Evolutionary conservation across 2,888 invertebrate genomes (phyloP), one percentile per base, ranked within the genome.

Genomic region (Napeogenes sylphis): DNA sequence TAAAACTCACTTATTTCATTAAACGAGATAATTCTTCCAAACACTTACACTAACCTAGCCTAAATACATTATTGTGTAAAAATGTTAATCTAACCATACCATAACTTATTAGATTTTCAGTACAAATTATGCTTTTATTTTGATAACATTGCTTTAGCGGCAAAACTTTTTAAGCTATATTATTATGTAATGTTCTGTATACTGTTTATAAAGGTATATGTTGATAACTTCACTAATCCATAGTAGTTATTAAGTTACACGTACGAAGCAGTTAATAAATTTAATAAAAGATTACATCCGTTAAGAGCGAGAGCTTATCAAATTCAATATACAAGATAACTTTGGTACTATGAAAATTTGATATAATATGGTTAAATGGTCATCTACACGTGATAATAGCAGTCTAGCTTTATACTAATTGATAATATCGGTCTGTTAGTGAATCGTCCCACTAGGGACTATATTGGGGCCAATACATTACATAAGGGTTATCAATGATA

Each of bases 21-120:
- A 42, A 45, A 46, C n/a, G 58, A 60, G 55, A 61, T 51, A 59
- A 51, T 14, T 65, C 57, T 59, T 57, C 32, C 54, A 55, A 55
- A 53, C 55, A 64, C 67, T 68, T 64, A 67, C 21, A 13, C 61
- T 69, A 67, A 33, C 33, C 32, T 64, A 61, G 51, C 62, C 67
- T 68, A 69, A 67, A 56, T 68, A 68, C 63, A 67, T 64, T 63
- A 55, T 61, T 63, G 67, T 66, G 51, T 51, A 51, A 51, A 62
- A 62, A 57, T 63, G 51, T 64, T 68, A 66, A 56, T 58, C 68
- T 70, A 70, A 56, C 55, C 51, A 55, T 67, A 66, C 56, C 66
- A 65, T 66, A 64, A 62, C 64, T 45, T 66, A 62, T 33, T 62
- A 62, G 38, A 55, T 35, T 58, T 63, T 65, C 61, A 66, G 47